These are phyloP conservation scores for Stenodera caucasica DNA, from an alignment of 2,888 invertebrate genomes.

Conservation along the genomic window DNA sequence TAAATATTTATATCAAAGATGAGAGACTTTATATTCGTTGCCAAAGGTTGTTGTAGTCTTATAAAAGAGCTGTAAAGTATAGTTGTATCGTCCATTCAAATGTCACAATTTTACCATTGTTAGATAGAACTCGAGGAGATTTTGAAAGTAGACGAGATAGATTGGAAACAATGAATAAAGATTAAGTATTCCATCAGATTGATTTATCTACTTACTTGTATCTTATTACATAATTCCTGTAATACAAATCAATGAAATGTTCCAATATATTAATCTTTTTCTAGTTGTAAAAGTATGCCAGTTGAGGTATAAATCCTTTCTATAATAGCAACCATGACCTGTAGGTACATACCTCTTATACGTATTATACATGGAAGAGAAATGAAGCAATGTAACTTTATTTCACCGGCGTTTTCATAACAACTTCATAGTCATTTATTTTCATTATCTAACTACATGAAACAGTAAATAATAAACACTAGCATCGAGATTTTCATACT, in stretches of 20 bases:
- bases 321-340: conserved; percentile 1
- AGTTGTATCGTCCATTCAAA: neutral
- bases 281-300: conserved; percentile 4
- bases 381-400: conserved; percentile 2
- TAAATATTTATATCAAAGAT: neutral
- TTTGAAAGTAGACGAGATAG: neutral
- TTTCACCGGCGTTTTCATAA: neutral
- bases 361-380: neutral
- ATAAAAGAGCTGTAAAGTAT: too few species aligned
- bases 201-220: neutral
- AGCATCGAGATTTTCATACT: neutral
- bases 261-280: neutral
- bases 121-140: too few species aligned
- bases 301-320: neutral
- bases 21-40: neutral
- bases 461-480: neutral
- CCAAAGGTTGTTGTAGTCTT: neutral
- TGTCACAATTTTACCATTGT: neutral
- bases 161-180: neutral
- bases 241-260: neutral
- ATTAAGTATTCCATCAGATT: neutral
- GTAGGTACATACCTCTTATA: neutral
- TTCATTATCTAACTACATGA: neutral
- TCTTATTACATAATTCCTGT: neutral
- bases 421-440: neutral